phyloP scores from a whole-genome alignment of 2,888 invertebrate genomes.

The Xiphydria camelus region DNA sequence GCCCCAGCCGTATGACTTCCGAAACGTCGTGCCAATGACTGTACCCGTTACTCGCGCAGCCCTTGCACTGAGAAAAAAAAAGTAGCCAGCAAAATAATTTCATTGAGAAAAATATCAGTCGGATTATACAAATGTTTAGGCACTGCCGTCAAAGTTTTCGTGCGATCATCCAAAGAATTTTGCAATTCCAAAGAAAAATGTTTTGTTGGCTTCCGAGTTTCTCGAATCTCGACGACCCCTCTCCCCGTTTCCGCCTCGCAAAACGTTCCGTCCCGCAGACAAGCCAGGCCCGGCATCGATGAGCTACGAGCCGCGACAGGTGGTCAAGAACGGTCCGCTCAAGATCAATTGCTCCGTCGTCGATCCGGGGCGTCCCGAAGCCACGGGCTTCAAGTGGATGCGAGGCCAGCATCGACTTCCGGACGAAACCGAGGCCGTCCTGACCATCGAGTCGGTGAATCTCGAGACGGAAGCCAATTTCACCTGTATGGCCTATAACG shows the following conservation, averaged over 20 bases:
- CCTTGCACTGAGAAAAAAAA: too few relatives aligned
- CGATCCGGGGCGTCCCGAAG: slow-evolving; percentile 81
- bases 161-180: too few relatives aligned
- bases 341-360: slow-evolving; percentile 83
- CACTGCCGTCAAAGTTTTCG: background rate
- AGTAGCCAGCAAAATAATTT: too few relatives aligned
- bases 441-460: slow-evolving; percentile 82
- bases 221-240: background rate
- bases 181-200: too few relatives aligned
- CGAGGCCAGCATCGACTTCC: slow-evolving; percentile 75
- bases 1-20: too few relatives aligned
- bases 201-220: too few relatives aligned
- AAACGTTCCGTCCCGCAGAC: slow-evolving; percentile 67
- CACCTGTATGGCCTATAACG: slow-evolving; percentile 84
- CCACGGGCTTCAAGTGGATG: slow-evolving; percentile 76
- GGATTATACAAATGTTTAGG: background rate
- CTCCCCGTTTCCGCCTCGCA: background rate
- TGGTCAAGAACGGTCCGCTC: slow-evolving; percentile 81
- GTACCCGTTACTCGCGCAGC: too few relatives aligned
- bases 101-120: too few relatives aligned
- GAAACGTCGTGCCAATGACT: too few relatives aligned
- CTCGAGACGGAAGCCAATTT: slow-evolving; percentile 87
- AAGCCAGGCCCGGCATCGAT: slow-evolving; percentile 84
- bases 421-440: slow-evolving; percentile 75
- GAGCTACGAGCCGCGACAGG: slow-evolving; percentile 72